phyloP scores from a whole-genome alignment of 2,113 vertebrate genomes.

The Kobus ellipsiprymnus region DNA sequence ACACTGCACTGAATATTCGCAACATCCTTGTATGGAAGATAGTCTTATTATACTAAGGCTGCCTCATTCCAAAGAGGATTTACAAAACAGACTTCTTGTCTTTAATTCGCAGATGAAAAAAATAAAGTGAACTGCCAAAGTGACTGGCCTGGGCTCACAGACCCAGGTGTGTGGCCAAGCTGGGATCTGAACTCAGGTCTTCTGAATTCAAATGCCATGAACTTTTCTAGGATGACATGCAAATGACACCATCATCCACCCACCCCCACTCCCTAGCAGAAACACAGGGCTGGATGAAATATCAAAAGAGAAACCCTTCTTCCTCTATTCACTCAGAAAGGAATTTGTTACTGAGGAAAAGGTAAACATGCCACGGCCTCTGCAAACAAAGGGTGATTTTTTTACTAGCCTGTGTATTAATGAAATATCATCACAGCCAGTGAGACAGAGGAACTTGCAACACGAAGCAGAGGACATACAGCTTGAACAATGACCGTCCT shows the following conservation, averaged over 20 bases:
- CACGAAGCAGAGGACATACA: not conserved
- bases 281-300: not conserved
- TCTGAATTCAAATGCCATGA: not conserved
- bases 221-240: not conserved
- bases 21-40: not conserved
- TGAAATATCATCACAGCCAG: not conserved
- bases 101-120: not conserved
- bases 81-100: not conserved
- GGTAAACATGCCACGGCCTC: slow-evolving; percentile 30
- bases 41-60: not conserved
- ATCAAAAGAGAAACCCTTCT: not conserved
- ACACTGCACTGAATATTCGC: not conserved
- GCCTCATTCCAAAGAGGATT: slow-evolving; percentile 1
- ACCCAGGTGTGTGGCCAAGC: not conserved
- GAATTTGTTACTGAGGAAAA: slow-evolving; percentile 46
- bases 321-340: slow-evolving; percentile 3
- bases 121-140: not conserved
- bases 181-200: not conserved
- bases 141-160: no score
- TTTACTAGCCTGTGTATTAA: slow-evolving; percentile 1
- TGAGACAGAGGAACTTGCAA: not conserved
- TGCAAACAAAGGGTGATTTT: slow-evolving; percentile 19
- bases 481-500: not conserved
- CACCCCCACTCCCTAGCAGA: not conserved
- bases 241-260: not conserved